Base-by-base conservation (phyloP, 2,113 vertebrate species). In the Bos javanicus region DNA sequence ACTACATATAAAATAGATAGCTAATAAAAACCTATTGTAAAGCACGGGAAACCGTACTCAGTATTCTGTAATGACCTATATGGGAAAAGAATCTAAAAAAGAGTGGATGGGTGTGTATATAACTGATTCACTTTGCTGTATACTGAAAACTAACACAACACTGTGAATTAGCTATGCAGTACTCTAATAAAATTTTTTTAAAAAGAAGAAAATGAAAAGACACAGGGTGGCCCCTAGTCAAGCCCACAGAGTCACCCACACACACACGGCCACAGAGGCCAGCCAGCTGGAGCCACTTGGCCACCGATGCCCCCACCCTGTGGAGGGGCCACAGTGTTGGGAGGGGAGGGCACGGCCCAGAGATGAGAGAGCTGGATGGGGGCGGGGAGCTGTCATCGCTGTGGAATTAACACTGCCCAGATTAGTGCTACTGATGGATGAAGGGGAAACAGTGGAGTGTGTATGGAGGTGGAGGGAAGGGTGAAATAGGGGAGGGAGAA, bases 301-400 rank as follows among this genome's bases (percentile, higher is more conserved):
- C 11, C 10, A 46, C 16, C 1, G 6, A 57, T 19, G 21, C 3
- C 6, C 6, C 39, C 19, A n/a, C 2, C 33, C 23, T 0, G 1
- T 23, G 46, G 54, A 30, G 78, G 17, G 25, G 17, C 9, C 3
- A 13, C 64, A 30, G 14, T 43, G 64, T 25, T n/a, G 6, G 26
- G 8, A 52, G 25, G 16, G 21, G 25, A 74, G 30, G 16, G 16
- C 39, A 28, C 39, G 3, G 17, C 33, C 5, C 3, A 26, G 7
- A 52, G 26, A 19, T 28, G 52, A 52, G 43, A 9, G 2, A 46
- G 10, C 19, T 19, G 16, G 19, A 21, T 2, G 7, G 36, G 6
- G 9, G 12, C 16, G 16, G 17, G 67, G 26, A 33, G 39, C 76
- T 21, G 28, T 67, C 25, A 30, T 0, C 0, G 3, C 87, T 26